These are phyloP conservation scores for Leucophora obtusa DNA, from an alignment of 2,888 invertebrate species.

Conservation along the genomic window DNA sequence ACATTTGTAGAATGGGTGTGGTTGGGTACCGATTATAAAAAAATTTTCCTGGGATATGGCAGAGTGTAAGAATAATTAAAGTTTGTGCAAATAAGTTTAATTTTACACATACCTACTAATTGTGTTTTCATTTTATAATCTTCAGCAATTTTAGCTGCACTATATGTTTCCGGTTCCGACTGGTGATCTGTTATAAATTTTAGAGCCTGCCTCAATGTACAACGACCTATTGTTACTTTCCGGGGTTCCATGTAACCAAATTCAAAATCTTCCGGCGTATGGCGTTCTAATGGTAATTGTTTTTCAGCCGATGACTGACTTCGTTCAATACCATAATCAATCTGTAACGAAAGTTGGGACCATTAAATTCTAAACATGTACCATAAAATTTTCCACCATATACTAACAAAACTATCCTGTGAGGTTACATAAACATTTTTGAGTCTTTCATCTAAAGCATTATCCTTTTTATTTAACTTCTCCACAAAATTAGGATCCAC, in stretches of 20 bases:
- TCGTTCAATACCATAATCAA: constrained; percentile 71
- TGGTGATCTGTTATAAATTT: constrained; percentile 84
- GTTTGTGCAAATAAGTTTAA: too few species aligned
- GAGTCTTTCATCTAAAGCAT: constrained; percentile 82
- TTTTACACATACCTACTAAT: constrained; percentile 80
- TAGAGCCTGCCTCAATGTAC: constrained; percentile 83
- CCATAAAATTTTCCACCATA: neutral
- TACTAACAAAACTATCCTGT: constrained; percentile 80
- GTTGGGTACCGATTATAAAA: too few species aligned
- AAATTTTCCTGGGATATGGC: too few species aligned
- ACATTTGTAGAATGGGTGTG: too few species aligned
- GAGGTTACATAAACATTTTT: constrained; percentile 88
- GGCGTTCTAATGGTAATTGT: constrained; percentile 82
- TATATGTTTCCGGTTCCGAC: constrained; percentile 81
- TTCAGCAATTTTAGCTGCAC: constrained; percentile 82
- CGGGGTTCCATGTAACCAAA: constrained; percentile 85
- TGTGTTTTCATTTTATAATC: constrained; percentile 84
- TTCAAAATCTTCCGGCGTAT: constrained; percentile 80
- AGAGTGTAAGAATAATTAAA: too few species aligned
- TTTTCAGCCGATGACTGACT: constrained; percentile 73
- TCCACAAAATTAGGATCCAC: constrained; percentile 83
- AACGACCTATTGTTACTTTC: constrained; percentile 82
- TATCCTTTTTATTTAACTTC: constrained; percentile 83
- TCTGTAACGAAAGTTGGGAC: constrained; percentile 64
- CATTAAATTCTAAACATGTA: too few species aligned